Evolutionary conservation across 2,888 invertebrate species (phyloP).

Genomic region (Coecobrya sp.): DNA sequence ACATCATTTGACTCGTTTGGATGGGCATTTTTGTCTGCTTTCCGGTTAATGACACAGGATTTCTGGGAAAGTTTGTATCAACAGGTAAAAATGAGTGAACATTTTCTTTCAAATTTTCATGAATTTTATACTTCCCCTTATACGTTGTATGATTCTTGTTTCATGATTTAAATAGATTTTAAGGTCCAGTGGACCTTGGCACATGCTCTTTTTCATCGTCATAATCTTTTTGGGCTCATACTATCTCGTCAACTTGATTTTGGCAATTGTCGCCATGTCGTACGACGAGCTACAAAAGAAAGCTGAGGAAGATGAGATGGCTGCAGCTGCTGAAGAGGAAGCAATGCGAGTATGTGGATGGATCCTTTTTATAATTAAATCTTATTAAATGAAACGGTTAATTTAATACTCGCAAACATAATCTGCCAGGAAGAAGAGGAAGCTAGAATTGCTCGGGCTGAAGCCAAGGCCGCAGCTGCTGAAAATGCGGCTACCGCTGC

Average conservation of each 20-base stretch:
- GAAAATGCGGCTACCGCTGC: not conserved
- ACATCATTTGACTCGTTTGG: constrained; percentile 99
- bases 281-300: constrained; percentile 99
- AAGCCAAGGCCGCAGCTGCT: constrained; percentile 9
- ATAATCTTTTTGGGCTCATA: constrained; percentile 99
- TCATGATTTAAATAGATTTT: constrained; percentile 89
- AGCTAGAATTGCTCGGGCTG: constrained; percentile 88
- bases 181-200: constrained; percentile 98
- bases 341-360: constrained; percentile 91
- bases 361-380: too few species aligned
- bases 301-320: constrained; percentile 96
- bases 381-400: too few species aligned
- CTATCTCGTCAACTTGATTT: constrained; percentile 99
- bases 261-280: constrained; percentile 99
- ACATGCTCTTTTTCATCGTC: constrained; percentile 99
- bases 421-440: constrained; percentile 89
- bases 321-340: constrained; percentile 96
- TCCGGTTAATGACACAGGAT: constrained; percentile 99
- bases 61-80: constrained; percentile 99
- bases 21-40: constrained; percentile 98
- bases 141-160: too few species aligned
- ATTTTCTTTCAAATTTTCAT: too few species aligned
- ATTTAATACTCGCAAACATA: too few species aligned
- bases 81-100: not conserved
- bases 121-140: too few species aligned